phyloP scores from a whole-genome alignment of 2,113 vertebrate genomes.

The Zosterops pallidus region DNA sequence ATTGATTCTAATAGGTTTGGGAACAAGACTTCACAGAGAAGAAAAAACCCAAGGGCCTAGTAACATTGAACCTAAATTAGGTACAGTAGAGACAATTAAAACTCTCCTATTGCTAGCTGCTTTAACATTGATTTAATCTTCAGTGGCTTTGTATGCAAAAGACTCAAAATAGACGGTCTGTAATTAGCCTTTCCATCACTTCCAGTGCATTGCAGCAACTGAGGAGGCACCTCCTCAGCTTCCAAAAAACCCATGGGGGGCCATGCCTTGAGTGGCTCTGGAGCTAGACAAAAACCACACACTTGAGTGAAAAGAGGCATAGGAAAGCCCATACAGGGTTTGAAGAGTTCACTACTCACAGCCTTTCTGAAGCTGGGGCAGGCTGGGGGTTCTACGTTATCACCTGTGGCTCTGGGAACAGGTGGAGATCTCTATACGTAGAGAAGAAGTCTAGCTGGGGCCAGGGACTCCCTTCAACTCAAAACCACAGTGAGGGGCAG shows the following conservation, averaged over 20 bases:
- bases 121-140: conserved; percentile 21
- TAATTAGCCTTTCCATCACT: neutral
- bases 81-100: neutral
- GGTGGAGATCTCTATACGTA: fast-evolving
- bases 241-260: fast-evolving
- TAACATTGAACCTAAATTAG: neutral
- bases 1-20: neutral
- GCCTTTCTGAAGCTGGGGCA: fast-evolving
- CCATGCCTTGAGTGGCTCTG: fast-evolving
- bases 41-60: neutral
- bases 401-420: fast-evolving
- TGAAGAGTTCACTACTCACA: fast-evolving
- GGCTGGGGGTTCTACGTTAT: fast-evolving
- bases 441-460: fast-evolving
- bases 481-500: neutral
- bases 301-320: neutral
- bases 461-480: fast-evolving
- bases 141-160: neutral
- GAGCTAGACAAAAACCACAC: neutral
- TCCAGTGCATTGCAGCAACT: neutral
- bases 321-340: neutral
- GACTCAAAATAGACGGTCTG: neutral
- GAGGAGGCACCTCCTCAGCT: neutral
- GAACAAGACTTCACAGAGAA: neutral
- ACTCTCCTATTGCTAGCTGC: neutral